phyloP scores from a whole-genome alignment of 2,113 vertebrate species.

The Heterotis niloticus region DNA sequence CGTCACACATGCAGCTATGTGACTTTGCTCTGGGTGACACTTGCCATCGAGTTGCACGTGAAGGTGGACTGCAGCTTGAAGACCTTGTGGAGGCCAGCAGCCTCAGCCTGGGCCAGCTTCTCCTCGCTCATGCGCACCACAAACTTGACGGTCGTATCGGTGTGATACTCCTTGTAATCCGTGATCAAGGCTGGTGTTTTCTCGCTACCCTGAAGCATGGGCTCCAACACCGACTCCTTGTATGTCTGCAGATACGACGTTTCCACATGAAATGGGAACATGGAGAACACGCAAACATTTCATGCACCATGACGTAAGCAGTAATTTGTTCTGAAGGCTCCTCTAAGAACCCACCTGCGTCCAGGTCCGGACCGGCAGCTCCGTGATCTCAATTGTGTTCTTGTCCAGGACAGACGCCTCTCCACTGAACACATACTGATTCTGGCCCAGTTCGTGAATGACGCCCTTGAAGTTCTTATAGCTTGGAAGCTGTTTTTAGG shows the following conservation, averaged over 20 bases:
- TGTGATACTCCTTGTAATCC: slow-evolving; percentile 98
- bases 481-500: slow-evolving; percentile 79
- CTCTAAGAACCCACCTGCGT: slow-evolving; percentile 75
- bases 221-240: slow-evolving; percentile 95
- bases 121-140: slow-evolving; percentile 96
- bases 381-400: slow-evolving; percentile 94
- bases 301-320: neutral
- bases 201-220: slow-evolving; percentile 93
- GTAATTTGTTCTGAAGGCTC: neutral
- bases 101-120: slow-evolving; percentile 93
- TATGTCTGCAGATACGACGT: slow-evolving; percentile 69
- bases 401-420: slow-evolving; percentile 91
- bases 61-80: slow-evolving; percentile 97
- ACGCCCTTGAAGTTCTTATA: slow-evolving; percentile 96
- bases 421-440: slow-evolving; percentile 93
- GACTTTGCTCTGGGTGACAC: neutral
- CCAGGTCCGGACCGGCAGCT: slow-evolving; percentile 96
- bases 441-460: slow-evolving; percentile 92
- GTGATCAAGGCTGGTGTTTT: slow-evolving; percentile 93
- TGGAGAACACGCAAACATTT: neutral
- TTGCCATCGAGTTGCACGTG: slow-evolving; percentile 98
- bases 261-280: neutral
- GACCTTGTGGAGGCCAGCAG: slow-evolving; percentile 92
- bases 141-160: slow-evolving; percentile 94
- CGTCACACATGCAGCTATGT: neutral